Evolutionary conservation across 2,113 vertebrate genomes (phyloP).

Genomic region (Anarhynchus alexandrinus): DNA sequence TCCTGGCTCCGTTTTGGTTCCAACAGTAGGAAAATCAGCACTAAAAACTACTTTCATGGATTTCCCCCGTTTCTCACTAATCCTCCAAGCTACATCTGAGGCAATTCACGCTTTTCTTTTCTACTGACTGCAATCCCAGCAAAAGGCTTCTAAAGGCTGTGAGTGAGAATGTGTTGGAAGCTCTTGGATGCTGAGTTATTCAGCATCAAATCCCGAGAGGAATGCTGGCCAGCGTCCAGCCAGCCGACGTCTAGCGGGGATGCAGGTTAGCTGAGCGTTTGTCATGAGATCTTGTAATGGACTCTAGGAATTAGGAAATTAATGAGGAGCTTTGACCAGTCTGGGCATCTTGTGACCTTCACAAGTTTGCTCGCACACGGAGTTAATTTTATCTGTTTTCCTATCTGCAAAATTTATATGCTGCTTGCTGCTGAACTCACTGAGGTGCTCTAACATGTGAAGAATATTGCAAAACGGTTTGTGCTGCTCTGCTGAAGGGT

Average conservation of each 20-base stretch:
- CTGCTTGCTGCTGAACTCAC: background rate
- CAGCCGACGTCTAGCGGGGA: background rate
- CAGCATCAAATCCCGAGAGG: slow-evolving; percentile 3
- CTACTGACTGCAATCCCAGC: background rate
- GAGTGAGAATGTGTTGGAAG: background rate
- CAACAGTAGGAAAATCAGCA: background rate
- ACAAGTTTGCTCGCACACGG: background rate
- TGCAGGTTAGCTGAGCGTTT: background rate
- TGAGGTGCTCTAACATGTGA: background rate
- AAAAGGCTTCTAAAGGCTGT: background rate
- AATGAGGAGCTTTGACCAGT: background rate
- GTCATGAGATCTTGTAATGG: background rate
- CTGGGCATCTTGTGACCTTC: slow-evolving; percentile 1
- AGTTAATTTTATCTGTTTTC: background rate
- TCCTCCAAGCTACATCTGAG: background rate
- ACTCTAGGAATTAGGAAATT: background rate
- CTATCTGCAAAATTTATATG: background rate
- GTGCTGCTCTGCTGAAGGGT: background rate
- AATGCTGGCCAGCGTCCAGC: slow-evolving; percentile 13
- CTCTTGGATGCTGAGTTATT: background rate
- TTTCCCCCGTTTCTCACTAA: background rate
- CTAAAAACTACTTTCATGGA: background rate
- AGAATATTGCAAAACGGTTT: background rate
- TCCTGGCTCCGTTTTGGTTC: background rate
- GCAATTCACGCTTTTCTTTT: background rate